phyloP scores from a whole-genome alignment of 2,797 vertebrate genomes.

The Fundulus diaphanus region DNA sequence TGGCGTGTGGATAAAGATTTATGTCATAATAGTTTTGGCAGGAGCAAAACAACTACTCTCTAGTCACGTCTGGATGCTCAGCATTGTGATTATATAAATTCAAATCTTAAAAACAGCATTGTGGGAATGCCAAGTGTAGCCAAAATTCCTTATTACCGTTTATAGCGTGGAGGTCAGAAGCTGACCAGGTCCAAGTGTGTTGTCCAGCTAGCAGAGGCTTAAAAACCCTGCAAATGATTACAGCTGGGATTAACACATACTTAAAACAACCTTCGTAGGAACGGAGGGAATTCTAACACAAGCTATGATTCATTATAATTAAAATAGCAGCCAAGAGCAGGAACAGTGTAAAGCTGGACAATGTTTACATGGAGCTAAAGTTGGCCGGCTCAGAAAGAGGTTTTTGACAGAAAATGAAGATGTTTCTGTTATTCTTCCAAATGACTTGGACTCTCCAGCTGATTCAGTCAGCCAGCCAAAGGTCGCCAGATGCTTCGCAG shows the following conservation, averaged over 20 bases:
- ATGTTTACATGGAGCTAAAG: conserved; percentile 31
- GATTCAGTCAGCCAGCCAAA: conserved; percentile 41
- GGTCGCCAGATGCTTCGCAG: conserved; percentile 50
- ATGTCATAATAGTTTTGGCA: conserved; percentile 13
- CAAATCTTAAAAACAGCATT: conserved; percentile 23
- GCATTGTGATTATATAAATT: conserved; percentile 31
- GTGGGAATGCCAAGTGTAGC: conserved; percentile 33
- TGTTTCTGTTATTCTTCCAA: conserved; percentile 44
- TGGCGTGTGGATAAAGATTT: conserved; percentile 30
- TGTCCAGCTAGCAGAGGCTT: not conserved
- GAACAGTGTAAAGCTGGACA: conserved; percentile 36
- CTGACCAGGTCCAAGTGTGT: conserved; percentile 46
- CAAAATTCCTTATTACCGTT: conserved; percentile 35
- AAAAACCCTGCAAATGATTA: conserved; percentile 19
- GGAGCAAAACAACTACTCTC: conserved; percentile 15
- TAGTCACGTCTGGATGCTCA: conserved; percentile 15
- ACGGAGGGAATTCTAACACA: conserved; percentile 32
- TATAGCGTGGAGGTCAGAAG: conserved; percentile 30
- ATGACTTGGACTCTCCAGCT: conserved; percentile 25
- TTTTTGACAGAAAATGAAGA: conserved; percentile 47
- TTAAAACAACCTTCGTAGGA: conserved; percentile 29
- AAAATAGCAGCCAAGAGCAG: conserved; percentile 25
- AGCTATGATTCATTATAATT: conserved; percentile 34
- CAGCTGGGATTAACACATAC: conserved; percentile 18
- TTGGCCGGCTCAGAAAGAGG: conserved; percentile 34